A percentile compares a stretch with the other conserved stretches of the same genome.
Conservation (phyloP, 2,888 invertebrate species). For the Spisula solida region DNA sequence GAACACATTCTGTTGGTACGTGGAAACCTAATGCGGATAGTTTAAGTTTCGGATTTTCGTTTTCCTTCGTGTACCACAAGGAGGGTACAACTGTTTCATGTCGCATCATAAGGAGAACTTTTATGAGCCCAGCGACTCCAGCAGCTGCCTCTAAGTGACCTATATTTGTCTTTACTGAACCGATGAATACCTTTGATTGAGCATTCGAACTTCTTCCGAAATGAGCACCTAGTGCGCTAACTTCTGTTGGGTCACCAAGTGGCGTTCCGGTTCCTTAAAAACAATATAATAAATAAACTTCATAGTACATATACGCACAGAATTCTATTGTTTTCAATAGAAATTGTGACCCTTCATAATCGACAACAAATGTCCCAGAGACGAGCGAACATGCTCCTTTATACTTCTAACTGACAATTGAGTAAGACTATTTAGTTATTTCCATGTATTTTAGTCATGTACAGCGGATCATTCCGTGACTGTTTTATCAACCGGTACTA, state of each 20-base stretch:
- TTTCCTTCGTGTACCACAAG: conserved; percentile 67
- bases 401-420: too few relatives aligned
- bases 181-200: conserved; percentile 55
- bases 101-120: conserved; percentile 77
- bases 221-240: conserved; percentile 57
- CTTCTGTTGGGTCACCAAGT: conserved; percentile 78
- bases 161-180: conserved; percentile 79
- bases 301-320: too few relatives aligned
- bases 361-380: too few relatives aligned
- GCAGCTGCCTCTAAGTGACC: conserved; percentile 78
- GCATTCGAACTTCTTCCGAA: conserved; percentile 26
- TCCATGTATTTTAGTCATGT: too few relatives aligned
- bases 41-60: conserved; percentile 68
- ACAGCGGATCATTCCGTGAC: too few relatives aligned
- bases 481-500: too few relatives aligned
- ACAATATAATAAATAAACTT: background rate
- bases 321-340: too few relatives aligned
- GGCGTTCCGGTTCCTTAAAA: conserved; percentile 77
- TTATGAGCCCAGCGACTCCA: conserved; percentile 77
- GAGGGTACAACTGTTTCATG: conserved; percentile 74
- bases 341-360: too few relatives aligned
- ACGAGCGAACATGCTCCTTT: too few relatives aligned
- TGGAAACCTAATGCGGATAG: conserved; percentile 62
- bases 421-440: too few relatives aligned
- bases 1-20: conserved; percentile 35